Evolutionary conservation across 2,113 vertebrate species (phyloP).

Genomic region (Perca schrenkii): DNA sequence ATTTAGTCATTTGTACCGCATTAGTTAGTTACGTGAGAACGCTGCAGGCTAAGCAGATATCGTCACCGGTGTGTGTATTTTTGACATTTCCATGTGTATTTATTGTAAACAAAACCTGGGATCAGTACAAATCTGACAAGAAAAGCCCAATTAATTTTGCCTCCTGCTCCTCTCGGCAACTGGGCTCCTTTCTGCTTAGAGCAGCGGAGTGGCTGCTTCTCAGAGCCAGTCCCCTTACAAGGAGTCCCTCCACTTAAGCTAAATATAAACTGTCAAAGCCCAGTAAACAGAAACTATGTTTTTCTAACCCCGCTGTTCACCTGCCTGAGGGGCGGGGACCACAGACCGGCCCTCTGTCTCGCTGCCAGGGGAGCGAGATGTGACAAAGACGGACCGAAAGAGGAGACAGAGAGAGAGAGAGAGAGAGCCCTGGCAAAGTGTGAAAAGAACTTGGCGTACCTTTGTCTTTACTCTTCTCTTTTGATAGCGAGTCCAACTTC

Average conservation of each 20-base stretch:
- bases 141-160: constrained; percentile 20
- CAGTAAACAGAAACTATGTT: constrained; percentile 62
- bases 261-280: constrained; percentile 74
- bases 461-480: constrained; percentile 98
- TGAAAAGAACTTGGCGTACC: constrained; percentile 80
- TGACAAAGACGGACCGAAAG: neutral
- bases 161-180: constrained; percentile 7
- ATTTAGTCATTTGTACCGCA: neutral
- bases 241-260: constrained; percentile 68
- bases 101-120: neutral
- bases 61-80: neutral
- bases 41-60: neutral
- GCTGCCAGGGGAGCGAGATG: neutral
- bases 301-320: constrained; percentile 64
- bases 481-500: constrained; percentile 95
- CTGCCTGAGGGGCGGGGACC: constrained; percentile 48
- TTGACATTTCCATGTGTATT: constrained; percentile 6
- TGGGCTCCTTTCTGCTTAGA: constrained; percentile 18
- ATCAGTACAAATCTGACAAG: constrained; percentile 15
- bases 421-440: neutral
- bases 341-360: constrained; percentile 2
- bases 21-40: neutral
- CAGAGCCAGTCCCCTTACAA: constrained; percentile 70
- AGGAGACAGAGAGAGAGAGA: neutral
- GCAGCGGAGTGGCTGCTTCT: constrained; percentile 42